A percentile compares a stretch with the other conserved stretches of the same genome.
Conservation (phyloP, 2,797 vertebrate species). For the Eospalax fontanierii region DNA sequence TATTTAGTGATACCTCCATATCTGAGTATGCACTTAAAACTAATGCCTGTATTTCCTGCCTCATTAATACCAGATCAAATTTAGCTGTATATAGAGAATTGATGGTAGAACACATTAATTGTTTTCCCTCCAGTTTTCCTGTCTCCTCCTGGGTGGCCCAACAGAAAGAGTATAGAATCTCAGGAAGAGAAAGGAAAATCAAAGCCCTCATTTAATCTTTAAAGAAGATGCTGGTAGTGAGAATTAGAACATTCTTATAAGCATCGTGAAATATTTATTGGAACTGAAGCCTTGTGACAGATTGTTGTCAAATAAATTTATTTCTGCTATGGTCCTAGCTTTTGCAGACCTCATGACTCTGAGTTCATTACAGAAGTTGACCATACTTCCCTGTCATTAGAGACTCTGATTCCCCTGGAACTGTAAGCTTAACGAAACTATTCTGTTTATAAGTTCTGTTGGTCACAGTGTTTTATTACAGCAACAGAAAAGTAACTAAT, state of each 20-base stretch:
- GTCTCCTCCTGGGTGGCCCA: neutral
- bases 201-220: conserved; percentile 8
- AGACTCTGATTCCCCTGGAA: too few relatives aligned
- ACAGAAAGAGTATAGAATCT: conserved; percentile 1
- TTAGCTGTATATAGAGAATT: neutral
- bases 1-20: neutral
- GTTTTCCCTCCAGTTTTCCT: neutral
- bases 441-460: too few relatives aligned
- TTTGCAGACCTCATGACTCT: conserved; percentile 4
- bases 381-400: too few relatives aligned
- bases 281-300: neutral
- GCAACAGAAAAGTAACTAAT: too few relatives aligned
- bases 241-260: neutral
- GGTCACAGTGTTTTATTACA: too few relatives aligned
- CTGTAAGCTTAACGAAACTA: too few relatives aligned
- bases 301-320: conserved; percentile 51
- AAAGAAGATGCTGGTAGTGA: neutral
- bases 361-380: conserved; percentile 5
- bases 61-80: conserved; percentile 13
- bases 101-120: neutral
- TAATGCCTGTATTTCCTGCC: conserved; percentile 37
- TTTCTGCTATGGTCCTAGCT: neutral
- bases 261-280: neutral
- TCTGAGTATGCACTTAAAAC: neutral
- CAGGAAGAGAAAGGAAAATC: conserved; percentile 10